Evolutionary conservation across 2,888 invertebrate species (phyloP), one percentile per base, ranked within the genome.

Genomic region (Proisotoma minuta): DNA sequence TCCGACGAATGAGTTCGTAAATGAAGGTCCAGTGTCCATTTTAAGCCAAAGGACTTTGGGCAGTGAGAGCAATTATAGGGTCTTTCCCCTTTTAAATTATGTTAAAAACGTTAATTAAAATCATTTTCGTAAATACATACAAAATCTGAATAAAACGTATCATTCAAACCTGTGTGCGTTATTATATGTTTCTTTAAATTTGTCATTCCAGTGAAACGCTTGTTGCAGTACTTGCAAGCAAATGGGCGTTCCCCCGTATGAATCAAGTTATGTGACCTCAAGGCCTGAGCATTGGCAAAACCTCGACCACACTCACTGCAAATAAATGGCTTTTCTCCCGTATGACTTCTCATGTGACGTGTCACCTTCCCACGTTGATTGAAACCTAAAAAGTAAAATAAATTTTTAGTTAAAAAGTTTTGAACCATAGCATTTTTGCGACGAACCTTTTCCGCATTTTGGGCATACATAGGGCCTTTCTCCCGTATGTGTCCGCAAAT

Each of bases 321-420:
- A 0, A 78, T 75, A 72, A 80, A 82, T 23, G 82, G 82, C 74
- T 80, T 81, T 70, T 81, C 81, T 65, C 82, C 79, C 3, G 81
- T 81, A 74, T 88, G 88, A 60, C 82, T 80, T n/a, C 82, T 77
- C 77, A 84, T 82, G 74, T 90, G 90, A 48, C 88, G 81, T 66
- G 85, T 85, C 39, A 90, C 78, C 76, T 88, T 87, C 47, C 84
- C 84, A 76, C 82, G 82, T 70, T 87, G 86, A 34, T 83, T 82
- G 77, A 89, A 90, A 27, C n/a, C n/a, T n/a, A n/a, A n/a, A n/a
- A n/a, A n/a, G n/a, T n/a, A n/a, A n/a, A n/a, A n/a, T n/a, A n/a
- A n/a, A n/a, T n/a, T n/a, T n/a, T n/a, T n/a, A n/a, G n/a, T n/a
- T n/a, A n/a, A n/a, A n/a, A n/a, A n/a, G n/a, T n/a, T n/a, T n/a